These are phyloP conservation scores for Genyomyrus donnyi DNA, from an alignment of 2,113 vertebrate genomes.

Conservation along the genomic window DNA sequence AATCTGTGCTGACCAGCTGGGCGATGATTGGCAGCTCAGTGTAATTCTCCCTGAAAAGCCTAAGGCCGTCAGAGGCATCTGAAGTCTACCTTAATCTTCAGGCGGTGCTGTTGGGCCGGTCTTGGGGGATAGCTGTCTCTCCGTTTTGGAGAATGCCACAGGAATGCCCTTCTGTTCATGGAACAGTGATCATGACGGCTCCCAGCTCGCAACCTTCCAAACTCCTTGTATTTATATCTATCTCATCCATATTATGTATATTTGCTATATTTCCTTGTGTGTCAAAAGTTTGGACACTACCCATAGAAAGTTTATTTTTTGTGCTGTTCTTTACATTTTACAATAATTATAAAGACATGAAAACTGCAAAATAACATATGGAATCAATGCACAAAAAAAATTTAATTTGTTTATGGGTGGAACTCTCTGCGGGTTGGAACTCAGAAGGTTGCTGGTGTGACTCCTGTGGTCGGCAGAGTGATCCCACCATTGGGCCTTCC, in stretches of 20 bases:
- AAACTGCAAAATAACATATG: too few relatives aligned
- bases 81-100: neutral
- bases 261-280: too few relatives aligned
- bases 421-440: too few relatives aligned
- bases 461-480: neutral
- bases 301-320: neutral
- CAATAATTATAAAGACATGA: neutral
- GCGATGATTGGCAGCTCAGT: neutral
- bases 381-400: too few relatives aligned
- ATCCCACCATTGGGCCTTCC: neutral
- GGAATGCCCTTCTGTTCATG: neutral
- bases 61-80: neutral
- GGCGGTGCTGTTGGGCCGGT: neutral
- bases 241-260: too few relatives aligned
- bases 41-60: neutral
- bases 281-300: too few relatives aligned
- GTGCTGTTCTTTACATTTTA: neutral
- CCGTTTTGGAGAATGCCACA: neutral
- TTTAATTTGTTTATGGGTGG: neutral
- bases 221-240: neutral
- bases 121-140: neutral
- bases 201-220: neutral
- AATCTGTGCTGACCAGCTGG: neutral
- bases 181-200: neutral
- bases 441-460: neutral